Conservation (phyloP, 2,797 vertebrate species). For the Mallotus villosus region DNA sequence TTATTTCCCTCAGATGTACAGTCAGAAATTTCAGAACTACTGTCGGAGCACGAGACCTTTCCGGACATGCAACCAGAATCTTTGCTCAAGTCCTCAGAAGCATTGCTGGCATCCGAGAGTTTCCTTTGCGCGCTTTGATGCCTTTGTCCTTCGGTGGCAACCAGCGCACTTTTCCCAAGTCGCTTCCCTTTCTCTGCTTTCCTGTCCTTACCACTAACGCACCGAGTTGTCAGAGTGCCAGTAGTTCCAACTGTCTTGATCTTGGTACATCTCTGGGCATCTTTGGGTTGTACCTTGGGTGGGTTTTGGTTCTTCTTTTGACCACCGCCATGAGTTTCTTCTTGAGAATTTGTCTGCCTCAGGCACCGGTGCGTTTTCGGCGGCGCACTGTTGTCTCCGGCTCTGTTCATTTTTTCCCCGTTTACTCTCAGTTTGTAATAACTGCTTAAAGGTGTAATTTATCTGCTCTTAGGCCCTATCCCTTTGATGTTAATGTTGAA, state of each 20-base stretch:
- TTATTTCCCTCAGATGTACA: conserved; percentile 74
- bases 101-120: conserved; percentile 67
- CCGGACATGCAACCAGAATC: conserved; percentile 69
- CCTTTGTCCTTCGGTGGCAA: conserved; percentile 42
- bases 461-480: not conserved
- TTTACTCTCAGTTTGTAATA: conserved; percentile 13
- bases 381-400: conserved; percentile 47
- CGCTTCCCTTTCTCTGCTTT: conserved; percentile 57
- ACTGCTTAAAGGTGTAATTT: not conserved
- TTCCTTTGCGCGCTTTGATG: conserved; percentile 70
- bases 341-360: conserved; percentile 57
- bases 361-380: conserved; percentile 51
- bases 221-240: conserved; percentile 35
- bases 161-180: conserved; percentile 48
- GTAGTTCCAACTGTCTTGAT: conserved; percentile 62
- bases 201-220: conserved; percentile 60
- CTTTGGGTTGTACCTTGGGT: conserved; percentile 69
- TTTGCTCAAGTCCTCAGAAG: conserved; percentile 71
- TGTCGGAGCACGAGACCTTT: conserved; percentile 80
- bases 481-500: too few species aligned
- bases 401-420: conserved; percentile 59
- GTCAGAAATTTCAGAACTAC: conserved; percentile 84
- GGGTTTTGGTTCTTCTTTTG: conserved; percentile 77
- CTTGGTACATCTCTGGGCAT: conserved; percentile 64
- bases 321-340: conserved; percentile 54